These are phyloP conservation scores for Danaus plexippus DNA, from an alignment of 1,140 invertebrate species.

Conservation along the genomic window DNA sequence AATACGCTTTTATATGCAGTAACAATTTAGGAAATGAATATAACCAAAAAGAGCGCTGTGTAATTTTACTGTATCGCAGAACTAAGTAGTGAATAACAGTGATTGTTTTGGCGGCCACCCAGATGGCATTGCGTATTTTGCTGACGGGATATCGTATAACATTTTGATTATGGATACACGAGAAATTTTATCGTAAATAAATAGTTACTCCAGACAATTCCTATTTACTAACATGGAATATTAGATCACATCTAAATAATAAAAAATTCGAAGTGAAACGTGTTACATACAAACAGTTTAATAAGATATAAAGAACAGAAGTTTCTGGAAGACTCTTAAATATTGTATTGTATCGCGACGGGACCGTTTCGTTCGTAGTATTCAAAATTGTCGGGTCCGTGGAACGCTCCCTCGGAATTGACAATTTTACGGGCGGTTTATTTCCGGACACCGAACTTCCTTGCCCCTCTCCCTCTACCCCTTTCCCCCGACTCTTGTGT, in stretches of 20 bases:
- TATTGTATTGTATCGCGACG: constrained; percentile 12
- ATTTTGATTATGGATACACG: constrained; percentile 9
- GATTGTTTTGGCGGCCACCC: constrained; percentile 64
- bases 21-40: constrained; percentile 3
- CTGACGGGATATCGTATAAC: constrained; percentile 32
- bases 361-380: constrained; percentile 23
- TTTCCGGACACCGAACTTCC: constrained; percentile 69
- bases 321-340: constrained; percentile 28
- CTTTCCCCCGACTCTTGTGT: constrained; percentile 31
- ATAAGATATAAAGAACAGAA: constrained; percentile 16
- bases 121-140: constrained; percentile 53
- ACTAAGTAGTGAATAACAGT: constrained; percentile 61
- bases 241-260: no score
- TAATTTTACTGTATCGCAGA: constrained; percentile 31
- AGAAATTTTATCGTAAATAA: not conserved
- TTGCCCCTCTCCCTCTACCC: constrained; percentile 41
- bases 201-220: no score
- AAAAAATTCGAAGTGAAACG: no score
- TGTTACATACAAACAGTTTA: no score
- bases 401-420: constrained; percentile 71
- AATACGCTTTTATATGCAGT: not conserved
- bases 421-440: constrained; percentile 77
- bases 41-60: constrained; percentile 8
- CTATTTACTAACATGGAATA: no score
- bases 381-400: constrained; percentile 55